A percentile compares a stretch with the other conserved stretches of the same genome.
These are phyloP conservation scores for Lycocerus yunnanus DNA, from an alignment of 2,888 invertebrate species.

Conservation along the genomic window DNA sequence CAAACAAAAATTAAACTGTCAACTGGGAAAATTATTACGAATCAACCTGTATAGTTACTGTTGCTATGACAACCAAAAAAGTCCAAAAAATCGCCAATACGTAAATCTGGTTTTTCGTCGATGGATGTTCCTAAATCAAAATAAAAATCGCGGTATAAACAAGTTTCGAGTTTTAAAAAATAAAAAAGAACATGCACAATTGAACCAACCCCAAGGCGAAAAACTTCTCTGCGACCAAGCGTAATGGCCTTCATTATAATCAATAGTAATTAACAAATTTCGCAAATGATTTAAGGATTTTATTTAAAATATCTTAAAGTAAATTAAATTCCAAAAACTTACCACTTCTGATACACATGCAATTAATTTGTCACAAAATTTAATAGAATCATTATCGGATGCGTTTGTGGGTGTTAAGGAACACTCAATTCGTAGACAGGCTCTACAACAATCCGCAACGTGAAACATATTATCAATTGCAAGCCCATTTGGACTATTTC, in stretches of 20 bases:
- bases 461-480: slow-evolving; percentile 43
- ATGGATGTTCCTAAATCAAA: background rate
- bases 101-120: background rate
- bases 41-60: background rate
- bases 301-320: background rate
- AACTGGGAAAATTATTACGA: background rate
- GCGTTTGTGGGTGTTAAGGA: slow-evolving; percentile 48
- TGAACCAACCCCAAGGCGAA: background rate
- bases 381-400: slow-evolving; percentile 48
- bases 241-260: background rate
- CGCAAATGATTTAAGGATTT: background rate
- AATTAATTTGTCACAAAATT: slow-evolving; percentile 49
- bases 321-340: slow-evolving; percentile 32
- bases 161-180: background rate
- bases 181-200: background rate
- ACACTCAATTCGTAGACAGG: slow-evolving; percentile 51
- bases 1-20: too few relatives aligned
- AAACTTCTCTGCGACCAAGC: background rate
- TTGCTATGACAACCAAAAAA: background rate
- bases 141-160: background rate
- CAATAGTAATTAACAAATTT: background rate
- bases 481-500: slow-evolving; percentile 38
- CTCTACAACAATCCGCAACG: slow-evolving; percentile 50
- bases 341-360: slow-evolving; percentile 52
- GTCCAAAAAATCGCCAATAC: background rate